These are phyloP conservation scores for Silurus asotus DNA, from an alignment of 2,113 vertebrate species.

Conservation along the genomic window DNA sequence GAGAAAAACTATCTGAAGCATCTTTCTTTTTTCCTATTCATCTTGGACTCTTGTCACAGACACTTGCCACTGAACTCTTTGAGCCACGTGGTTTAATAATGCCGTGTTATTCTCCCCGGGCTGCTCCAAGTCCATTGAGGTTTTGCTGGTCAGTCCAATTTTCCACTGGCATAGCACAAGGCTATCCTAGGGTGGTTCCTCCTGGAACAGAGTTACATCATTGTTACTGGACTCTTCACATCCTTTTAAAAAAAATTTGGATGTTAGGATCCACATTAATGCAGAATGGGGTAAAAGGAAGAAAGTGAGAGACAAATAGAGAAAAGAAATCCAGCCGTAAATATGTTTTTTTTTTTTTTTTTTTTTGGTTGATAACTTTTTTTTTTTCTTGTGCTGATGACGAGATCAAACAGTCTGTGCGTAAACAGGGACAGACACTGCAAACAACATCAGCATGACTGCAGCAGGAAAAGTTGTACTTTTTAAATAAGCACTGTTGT, in stretches of 20 bases:
- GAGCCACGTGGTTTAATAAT: constrained; percentile 82
- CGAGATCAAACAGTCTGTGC: background rate
- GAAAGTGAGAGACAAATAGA: constrained; percentile 21
- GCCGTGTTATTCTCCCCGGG: constrained; percentile 71
- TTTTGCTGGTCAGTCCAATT: constrained; percentile 81
- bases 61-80: constrained; percentile 81
- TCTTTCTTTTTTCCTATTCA: constrained; percentile 26
- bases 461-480: background rate
- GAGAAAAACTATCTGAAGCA: constrained; percentile 9
- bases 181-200: constrained; percentile 80
- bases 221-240: constrained; percentile 66
- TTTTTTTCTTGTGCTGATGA: background rate
- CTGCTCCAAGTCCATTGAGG: constrained; percentile 79
- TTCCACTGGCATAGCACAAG: constrained; percentile 79
- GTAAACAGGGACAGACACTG: background rate
- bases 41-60: constrained; percentile 68
- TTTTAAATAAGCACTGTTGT: background rate
- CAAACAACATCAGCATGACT: background rate
- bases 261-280: constrained; percentile 61
- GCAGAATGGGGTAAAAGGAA: constrained; percentile 14
- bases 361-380: too few relatives aligned
- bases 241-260: constrained; percentile 53
- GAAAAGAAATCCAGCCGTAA: background rate
- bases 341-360: background rate
- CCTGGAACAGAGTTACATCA: constrained; percentile 72